Base-by-base conservation (phyloP, 2,797 vertebrate genomes). In the Tauraco hartlaubi region DNA sequence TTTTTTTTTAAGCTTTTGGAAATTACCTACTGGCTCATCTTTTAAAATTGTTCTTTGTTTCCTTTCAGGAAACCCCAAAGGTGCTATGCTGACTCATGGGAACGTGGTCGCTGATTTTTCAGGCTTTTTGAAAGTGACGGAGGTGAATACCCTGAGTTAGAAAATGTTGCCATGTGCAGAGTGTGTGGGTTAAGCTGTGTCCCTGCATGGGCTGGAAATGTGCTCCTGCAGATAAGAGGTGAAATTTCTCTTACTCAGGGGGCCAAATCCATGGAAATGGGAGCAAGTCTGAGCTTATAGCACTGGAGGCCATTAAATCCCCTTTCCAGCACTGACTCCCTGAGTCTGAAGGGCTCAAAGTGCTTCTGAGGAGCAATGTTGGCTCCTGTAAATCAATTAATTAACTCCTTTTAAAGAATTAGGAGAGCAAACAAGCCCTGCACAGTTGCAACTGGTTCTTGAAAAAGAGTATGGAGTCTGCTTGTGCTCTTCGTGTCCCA, bases 101-200 rank as follows among this genome's bases (percentile, higher is more conserved):
- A 99, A 99, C 7, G 99, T 99, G 84, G 99, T 99, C 54, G 99
- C 99, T 10, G 99, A 99, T 97, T 99, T 99, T 95, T 99, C 99
- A 9, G 99, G 99, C 96, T 99, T 99, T 98, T 98, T 99, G 91
- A 99, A 99, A 99, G 99, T 99, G 68, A 99, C 99, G 67, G 99
- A 99, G 97, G 99, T 99, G 98, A 99, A 99, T 99, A 96, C 94
- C 77, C 90, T 72, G 61, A 64, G 35, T 9, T 64, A 19, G 80
- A 73, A 58, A 86, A 23, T 21, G 15, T 33, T 81, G 59, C 88
- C 16, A 1, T 6, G 37, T 49, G 75, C 33, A 13, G 58, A 71
- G 56, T 2, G 51, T 17, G 74, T 1, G 86, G 81, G 78, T 91
- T 58, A 39, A 76, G 74, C 75, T 12, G 33, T 9, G 66, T 56